Evolutionary conservation across 2,888 invertebrate genomes (phyloP).

Genomic region (Orchesella flavescens): DNA sequence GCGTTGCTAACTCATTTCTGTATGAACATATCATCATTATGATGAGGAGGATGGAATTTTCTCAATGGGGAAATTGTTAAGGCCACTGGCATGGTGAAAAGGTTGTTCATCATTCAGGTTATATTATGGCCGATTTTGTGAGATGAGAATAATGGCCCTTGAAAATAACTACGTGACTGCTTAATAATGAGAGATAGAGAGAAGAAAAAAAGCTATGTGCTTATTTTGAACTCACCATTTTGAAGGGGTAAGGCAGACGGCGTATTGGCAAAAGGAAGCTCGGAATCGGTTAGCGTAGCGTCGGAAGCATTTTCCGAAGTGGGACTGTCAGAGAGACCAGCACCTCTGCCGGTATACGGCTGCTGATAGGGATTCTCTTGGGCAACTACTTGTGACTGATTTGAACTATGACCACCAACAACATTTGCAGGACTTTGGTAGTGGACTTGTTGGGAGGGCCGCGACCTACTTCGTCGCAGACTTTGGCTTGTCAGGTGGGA

Average conservation of each 20-base stretch:
- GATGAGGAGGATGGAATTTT: too few species aligned
- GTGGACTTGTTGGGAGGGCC: constrained; percentile 74
- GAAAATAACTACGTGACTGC: background rate
- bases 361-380: constrained; percentile 72
- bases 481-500: constrained; percentile 72
- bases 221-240: constrained; percentile 80
- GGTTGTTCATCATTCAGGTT: background rate
- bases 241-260: constrained; percentile 87
- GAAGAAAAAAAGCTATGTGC: background rate
- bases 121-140: background rate
- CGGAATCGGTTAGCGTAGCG: constrained; percentile 88
- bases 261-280: constrained; percentile 83
- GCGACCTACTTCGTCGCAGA: constrained; percentile 64
- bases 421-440: constrained; percentile 73
- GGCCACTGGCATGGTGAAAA: background rate
- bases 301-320: constrained; percentile 89
- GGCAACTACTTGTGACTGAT: constrained; percentile 38
- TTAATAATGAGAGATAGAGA: background rate
- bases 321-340: constrained; percentile 85
- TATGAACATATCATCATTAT: too few species aligned
- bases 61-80: background rate
- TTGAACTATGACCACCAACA: constrained; percentile 54
- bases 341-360: constrained; percentile 73
- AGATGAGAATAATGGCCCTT: background rate
- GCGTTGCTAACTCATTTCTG: background rate